Evolutionary conservation across 2,888 invertebrate genomes (phyloP).

Genomic region (Seira musarum): DNA sequence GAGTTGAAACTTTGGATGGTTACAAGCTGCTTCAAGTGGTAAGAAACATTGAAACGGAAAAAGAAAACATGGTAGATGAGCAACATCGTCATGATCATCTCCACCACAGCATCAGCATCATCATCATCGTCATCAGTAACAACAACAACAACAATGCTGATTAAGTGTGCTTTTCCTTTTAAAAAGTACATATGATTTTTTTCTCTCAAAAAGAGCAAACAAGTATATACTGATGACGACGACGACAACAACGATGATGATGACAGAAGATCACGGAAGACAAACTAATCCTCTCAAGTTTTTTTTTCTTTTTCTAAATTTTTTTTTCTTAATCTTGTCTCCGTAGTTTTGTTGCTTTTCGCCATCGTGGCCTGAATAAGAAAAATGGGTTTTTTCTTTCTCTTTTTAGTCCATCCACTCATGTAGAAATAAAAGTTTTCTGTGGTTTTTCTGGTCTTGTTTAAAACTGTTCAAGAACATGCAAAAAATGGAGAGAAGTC

Average conservation of each 20-base stretch:
- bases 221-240: conserved; percentile 20
- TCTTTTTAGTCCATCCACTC: conserved; percentile 40
- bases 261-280: conserved; percentile 50
- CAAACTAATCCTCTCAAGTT: conserved; percentile 58
- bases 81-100: background rate
- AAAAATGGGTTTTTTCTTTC: conserved; percentile 57
- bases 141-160: conserved; percentile 17
- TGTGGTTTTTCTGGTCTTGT: conserved; percentile 25
- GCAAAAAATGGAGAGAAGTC: conserved; percentile 39
- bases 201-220: background rate
- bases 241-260: conserved; percentile 22
- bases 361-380: conserved; percentile 61
- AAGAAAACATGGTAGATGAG: background rate
- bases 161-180: conserved; percentile 1
- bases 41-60: conserved; percentile 1
- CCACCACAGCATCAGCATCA: background rate
- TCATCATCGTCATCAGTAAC: conserved; percentile 3
- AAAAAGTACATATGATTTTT: conserved; percentile 11
- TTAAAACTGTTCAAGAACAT: conserved; percentile 14
- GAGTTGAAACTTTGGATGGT: background rate
- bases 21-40: conserved; percentile 11
- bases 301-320: conserved; percentile 29
- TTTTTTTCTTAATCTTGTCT: conserved; percentile 22
- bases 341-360: conserved; percentile 27
- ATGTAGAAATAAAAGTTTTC: conserved; percentile 52